Evolutionary conservation across 2,888 invertebrate genomes (phyloP), one percentile per base, ranked within the genome.

Genomic region (Panopea generosa): DNA sequence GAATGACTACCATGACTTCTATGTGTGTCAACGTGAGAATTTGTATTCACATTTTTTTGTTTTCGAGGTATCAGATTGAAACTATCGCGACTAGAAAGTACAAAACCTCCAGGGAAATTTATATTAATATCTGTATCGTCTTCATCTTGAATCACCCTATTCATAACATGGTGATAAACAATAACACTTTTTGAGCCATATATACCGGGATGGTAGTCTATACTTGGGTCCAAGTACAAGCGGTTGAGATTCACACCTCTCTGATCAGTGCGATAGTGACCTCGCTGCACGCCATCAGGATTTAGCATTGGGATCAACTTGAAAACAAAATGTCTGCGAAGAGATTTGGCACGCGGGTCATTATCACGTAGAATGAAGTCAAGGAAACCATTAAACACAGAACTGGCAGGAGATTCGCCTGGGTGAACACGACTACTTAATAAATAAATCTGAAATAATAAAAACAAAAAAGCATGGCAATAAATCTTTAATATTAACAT

Each of bases 401-500:
- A 97, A 92, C 96, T 97, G 0, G 97, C 96, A 0, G 97, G 97
- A 0, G 97, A 97, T 93, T 98, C 98, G 1, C 97, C 97, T 16
- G 97, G 97, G 93, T 98, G 98, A 60, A 98, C 97, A 74, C 98
- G 94, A 3, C 97, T 97, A 72, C 96, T 97, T 87, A 98, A 93
- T 91, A 97, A 96, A 85, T 97, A 95, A 6, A 97, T 95, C 95
- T 97, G 77, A 9, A 75, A 74, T 33, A 59, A 26, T 27, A 14
- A 50, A 26, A 47, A 2, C n/a, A 45, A 40, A 7, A 40, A 40
- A 40, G 16, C 16, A 16, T 11, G 16, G 16, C 40, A 40, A 7
- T 11, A 11, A 40, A 40, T 40, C 9, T 40, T 16, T n/a, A n/a
- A n/a, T n/a, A n/a, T n/a, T n/a, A n/a, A n/a, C n/a, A n/a, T n/a